These are phyloP conservation scores for Drosophila heteroneura DNA, from an alignment of 2,888 invertebrate species.

Conservation along the genomic window DNA sequence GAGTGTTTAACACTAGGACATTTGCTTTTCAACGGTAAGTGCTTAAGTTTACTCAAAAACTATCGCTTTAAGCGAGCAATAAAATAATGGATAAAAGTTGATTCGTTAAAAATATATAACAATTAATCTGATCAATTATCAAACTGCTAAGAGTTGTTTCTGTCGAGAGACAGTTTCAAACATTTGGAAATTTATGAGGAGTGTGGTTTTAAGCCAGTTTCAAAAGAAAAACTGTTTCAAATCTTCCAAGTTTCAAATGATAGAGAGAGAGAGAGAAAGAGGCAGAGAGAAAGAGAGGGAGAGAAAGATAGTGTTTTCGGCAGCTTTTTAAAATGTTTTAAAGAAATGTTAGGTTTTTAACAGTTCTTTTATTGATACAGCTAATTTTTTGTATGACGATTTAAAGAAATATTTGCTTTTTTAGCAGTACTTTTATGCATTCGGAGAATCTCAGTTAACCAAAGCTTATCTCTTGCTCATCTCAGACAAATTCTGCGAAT, in stretches of 20 bases:
- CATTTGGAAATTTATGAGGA: not conserved
- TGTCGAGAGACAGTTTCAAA: not conserved
- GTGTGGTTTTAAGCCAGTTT: not conserved
- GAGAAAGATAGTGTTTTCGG: not conserved
- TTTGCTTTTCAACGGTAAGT: conserved; percentile 58
- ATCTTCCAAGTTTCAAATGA: not conserved
- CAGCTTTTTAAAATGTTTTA: not conserved
- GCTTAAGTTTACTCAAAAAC: not conserved
- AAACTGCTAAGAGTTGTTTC: not conserved
- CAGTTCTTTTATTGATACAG: not conserved
- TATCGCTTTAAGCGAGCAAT: not conserved
- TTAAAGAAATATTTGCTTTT: not conserved
- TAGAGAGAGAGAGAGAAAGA: not conserved
- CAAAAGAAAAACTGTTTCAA: not conserved
- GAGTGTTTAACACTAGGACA: conserved; percentile 45
- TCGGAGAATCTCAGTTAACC: not conserved
- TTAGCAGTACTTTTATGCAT: not conserved
- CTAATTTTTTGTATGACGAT: not conserved
- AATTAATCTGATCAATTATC: not conserved
- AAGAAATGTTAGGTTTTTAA: not conserved
- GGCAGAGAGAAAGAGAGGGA: not conserved
- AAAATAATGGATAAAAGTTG: not conserved
- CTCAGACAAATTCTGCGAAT: not conserved
- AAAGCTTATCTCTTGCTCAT: not conserved
- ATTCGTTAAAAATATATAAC: not conserved